Evolutionary conservation across 2,113 vertebrate species (phyloP).

Genomic region (Laticauda laticaudata): DNA sequence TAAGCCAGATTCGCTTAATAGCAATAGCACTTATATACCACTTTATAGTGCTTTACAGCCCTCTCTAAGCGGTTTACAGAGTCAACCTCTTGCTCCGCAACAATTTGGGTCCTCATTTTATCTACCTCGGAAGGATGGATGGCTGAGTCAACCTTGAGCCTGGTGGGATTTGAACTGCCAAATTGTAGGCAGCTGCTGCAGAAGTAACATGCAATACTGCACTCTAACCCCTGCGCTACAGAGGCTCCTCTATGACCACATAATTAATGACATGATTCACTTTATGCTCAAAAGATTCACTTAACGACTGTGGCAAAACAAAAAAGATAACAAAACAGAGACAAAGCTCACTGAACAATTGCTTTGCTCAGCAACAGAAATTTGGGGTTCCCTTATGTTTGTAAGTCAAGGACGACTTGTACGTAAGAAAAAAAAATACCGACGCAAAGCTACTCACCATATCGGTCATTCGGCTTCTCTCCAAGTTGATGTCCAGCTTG

Average conservation of each 20-base stretch:
- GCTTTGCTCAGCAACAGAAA: neutral
- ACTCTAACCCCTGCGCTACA: no score
- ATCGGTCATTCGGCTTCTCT: constrained; percentile 88
- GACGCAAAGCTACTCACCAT: constrained; percentile 71
- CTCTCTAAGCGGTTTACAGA: no score
- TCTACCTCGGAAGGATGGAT: no score
- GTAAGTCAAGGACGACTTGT: neutral
- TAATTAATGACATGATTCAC: neutral
- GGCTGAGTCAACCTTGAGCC: no score
- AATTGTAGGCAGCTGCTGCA: no score
- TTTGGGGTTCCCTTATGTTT: neutral
- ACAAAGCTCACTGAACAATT: neutral
- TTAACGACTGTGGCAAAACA: neutral
- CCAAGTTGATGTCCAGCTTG: constrained; percentile 93
- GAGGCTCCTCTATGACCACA: neutral
- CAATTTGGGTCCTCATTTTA: no score
- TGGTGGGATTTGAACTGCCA: no score
- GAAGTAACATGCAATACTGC: no score
- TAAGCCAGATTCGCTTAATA: neutral
- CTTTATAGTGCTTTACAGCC: no score
- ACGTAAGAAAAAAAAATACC: neutral
- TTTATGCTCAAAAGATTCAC: neutral
- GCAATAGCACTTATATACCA: no score
- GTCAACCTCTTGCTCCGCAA: no score
- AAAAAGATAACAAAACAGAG: neutral